These are phyloP conservation scores for Tautogolabrus adspersus DNA, from an alignment of 2,113 vertebrate genomes.

Conservation along the genomic window DNA sequence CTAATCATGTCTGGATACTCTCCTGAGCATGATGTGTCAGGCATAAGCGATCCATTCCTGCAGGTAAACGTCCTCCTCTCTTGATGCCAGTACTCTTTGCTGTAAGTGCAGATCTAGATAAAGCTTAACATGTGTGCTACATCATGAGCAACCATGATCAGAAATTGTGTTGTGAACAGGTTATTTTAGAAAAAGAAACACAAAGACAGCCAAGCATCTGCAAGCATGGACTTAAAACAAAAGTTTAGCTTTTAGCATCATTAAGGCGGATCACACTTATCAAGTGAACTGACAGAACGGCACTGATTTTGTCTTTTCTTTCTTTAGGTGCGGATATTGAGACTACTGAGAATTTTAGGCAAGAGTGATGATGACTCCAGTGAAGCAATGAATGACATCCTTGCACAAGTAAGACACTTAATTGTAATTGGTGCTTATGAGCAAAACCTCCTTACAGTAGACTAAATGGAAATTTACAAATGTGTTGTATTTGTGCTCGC, in stretches of 20 bases:
- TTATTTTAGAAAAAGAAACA: not conserved
- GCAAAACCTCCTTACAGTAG: not conserved
- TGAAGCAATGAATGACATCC: constrained; percentile 99
- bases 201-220: not conserved
- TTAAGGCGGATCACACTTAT: not conserved
- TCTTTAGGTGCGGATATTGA: constrained; percentile 94
- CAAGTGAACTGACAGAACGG: not conserved
- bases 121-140: not conserved
- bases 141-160: not conserved
- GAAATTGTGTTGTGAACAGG: not conserved
- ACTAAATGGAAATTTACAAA: not conserved
- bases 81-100: no score
- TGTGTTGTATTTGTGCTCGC: not conserved
- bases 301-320: not conserved
- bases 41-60: constrained; percentile 98
- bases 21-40: constrained; percentile 98
- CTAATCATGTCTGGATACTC: constrained; percentile 99
- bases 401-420: constrained; percentile 91
- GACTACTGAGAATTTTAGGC: constrained; percentile 97
- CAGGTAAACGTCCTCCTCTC: constrained; percentile 86
- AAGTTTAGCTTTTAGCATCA: not conserved
- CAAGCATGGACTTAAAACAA: not conserved
- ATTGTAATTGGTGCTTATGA: not conserved
- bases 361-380: constrained; percentile 98
- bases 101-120: not conserved